phyloP scores from a whole-genome alignment of 2,888 invertebrate genomes.

The Macrosoma leucophasiata region DNA sequence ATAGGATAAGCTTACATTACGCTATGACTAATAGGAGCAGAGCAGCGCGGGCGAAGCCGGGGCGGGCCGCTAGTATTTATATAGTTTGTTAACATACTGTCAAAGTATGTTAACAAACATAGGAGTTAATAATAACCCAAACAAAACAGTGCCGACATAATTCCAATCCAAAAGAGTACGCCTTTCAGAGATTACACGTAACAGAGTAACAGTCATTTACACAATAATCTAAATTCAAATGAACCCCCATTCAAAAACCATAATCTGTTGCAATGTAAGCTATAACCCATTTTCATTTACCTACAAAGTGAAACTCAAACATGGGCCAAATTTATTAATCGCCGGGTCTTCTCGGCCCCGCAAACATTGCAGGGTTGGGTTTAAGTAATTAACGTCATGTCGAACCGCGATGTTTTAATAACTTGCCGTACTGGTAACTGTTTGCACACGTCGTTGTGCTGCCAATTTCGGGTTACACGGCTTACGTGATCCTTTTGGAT shows the following conservation, averaged over 20 bases:
- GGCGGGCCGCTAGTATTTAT: too few relatives aligned
- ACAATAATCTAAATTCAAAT: too few relatives aligned
- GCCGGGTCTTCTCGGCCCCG: conserved; percentile 27
- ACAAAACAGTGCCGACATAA: too few relatives aligned
- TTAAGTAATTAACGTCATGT: conserved; percentile 44
- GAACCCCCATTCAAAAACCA: conserved; percentile 12
- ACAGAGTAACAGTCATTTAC: too few relatives aligned
- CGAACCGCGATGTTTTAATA: conserved; percentile 44
- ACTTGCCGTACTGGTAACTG: conserved; percentile 33
- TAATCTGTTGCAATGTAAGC: conserved; percentile 16
- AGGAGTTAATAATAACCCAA: too few relatives aligned
- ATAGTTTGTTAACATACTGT: too few relatives aligned
- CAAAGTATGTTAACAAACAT: too few relatives aligned
- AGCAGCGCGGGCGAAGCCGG: too few relatives aligned
- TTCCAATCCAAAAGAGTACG: too few relatives aligned
- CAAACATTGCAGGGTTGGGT: conserved; percentile 33
- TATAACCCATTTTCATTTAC: conserved; percentile 29
- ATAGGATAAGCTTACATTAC: too few relatives aligned
- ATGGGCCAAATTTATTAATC: conserved; percentile 36
- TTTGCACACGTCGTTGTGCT: conserved; percentile 29
- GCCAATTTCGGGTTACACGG: conserved; percentile 28
- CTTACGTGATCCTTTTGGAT: conserved; percentile 25
- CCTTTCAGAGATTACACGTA: too few relatives aligned
- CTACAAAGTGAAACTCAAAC: conserved; percentile 34
- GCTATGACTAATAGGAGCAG: too few relatives aligned